A percentile compares a stretch with the other conserved stretches of the same genome.
Conservation (phyloP, 2,113 vertebrate species). For the Danionella cerebrum region DNA sequence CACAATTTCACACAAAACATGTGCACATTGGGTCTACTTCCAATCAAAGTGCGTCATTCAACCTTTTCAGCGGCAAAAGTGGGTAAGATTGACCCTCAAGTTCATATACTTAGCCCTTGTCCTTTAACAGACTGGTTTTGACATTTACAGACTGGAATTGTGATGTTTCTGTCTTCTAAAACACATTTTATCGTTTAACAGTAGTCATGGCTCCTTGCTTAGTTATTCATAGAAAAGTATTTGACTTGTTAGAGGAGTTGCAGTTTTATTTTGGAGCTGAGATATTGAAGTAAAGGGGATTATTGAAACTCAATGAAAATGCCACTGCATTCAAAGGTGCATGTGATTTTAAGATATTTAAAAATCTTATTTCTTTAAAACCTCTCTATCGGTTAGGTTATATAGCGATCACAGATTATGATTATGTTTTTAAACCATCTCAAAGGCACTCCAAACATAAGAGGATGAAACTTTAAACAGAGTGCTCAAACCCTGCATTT, state of each 20-base stretch:
- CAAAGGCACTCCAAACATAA: neutral
- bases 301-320: no score
- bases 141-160: constrained; percentile 33
- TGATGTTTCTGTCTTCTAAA: constrained; percentile 18
- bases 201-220: constrained; percentile 14
- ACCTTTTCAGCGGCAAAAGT: constrained; percentile 14
- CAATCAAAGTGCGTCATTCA: constrained; percentile 22
- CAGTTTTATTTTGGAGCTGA: neutral
- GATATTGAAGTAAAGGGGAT: neutral
- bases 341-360: no score
- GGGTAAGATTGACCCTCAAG: constrained; percentile 29
- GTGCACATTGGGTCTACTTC: constrained; percentile 6
- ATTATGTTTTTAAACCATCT: constrained; percentile 8
- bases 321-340: no score
- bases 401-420: neutral
- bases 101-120: constrained; percentile 14
- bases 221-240: constrained; percentile 11
- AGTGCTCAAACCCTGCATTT: constrained; percentile 31
- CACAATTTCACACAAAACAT: neutral
- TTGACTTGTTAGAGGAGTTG: constrained; percentile 21
- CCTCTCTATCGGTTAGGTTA: neutral
- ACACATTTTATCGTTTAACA: neutral
- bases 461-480: no score
- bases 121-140: constrained; percentile 31
- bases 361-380: no score